These are phyloP conservation scores for Morinoia aosen DNA, from an alignment of 2,888 invertebrate species.

Conservation along the genomic window DNA sequence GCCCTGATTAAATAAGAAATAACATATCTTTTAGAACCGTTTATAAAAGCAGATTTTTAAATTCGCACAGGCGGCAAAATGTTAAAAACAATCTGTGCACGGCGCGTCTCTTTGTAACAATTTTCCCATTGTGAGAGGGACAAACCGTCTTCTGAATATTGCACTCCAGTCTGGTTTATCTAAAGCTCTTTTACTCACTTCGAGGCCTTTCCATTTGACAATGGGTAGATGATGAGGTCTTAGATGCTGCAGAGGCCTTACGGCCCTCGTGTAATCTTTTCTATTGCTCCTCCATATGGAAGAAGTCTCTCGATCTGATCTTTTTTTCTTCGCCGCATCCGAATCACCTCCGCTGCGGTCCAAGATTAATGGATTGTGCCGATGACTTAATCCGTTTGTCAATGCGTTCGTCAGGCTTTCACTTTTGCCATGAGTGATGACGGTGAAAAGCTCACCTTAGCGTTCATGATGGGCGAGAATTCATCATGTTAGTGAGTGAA, in stretches of 20 bases:
- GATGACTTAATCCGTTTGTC: constrained; percentile 51
- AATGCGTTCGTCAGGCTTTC: constrained; percentile 43
- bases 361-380: constrained; percentile 38
- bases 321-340: not conserved
- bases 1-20: too few relatives aligned
- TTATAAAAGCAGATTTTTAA: too few relatives aligned
- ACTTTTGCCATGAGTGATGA: constrained; percentile 45
- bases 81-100: not conserved
- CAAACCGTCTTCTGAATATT: not conserved
- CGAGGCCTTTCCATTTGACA: not conserved
- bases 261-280: not conserved
- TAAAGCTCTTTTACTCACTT: constrained; percentile 6
- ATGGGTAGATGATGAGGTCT: not conserved
- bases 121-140: not conserved
- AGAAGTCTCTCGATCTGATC: not conserved
- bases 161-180: not conserved
- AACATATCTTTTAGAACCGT: too few relatives aligned
- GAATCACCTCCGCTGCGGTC: not conserved
- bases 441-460: constrained; percentile 16
- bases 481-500: not conserved
- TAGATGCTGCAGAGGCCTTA: not conserved
- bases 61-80: too few relatives aligned
- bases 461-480: constrained; percentile 23
- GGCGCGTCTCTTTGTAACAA: not conserved
- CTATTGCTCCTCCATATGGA: not conserved